Evolutionary conservation across 2,113 vertebrate genomes (phyloP), one percentile per base, ranked within the genome.

Genomic region (Thamnophis sirtalis): DNA sequence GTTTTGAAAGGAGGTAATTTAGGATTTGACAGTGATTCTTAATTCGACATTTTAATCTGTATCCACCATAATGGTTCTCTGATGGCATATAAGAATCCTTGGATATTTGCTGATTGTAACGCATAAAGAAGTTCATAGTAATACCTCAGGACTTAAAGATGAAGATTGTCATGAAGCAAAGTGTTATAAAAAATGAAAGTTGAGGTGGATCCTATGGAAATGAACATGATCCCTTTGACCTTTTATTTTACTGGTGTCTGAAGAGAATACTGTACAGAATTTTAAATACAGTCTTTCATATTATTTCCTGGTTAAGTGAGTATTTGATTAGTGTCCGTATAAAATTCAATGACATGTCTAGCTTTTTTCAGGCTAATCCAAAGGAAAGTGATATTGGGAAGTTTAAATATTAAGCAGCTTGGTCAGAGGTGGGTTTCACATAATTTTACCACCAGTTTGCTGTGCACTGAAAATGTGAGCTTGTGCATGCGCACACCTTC

Each of bases 401-500:
- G 91, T 95, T 92, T 94, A 96, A 96, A 95, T 96, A 95, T 95
- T 93, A 96, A 95, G 93, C 93, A 96, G 60, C n/a, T 68, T 63
- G 60, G 26, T 63, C 10, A 43, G 43, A 43, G 43, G 43, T 43
- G 43, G 43, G 43, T 43, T 43, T 43, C 43, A 43, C 43, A 43
- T 43, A 43, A 1, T 43, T 43, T 43, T 43, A 43, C 43, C 43
- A 2, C 43, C 43, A 43, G 43, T 43, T 43, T 3, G 43, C 43
- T 43, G 43, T 43, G 43, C 43, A 43, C 43, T 43, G 43, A 43
- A 43, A 43, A 43, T 43, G 43, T 43, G 43, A 43, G 43, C 3
- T 1, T 43, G 43, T 43, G 43, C 43, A 43, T 43, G 43, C 43
- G 3, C 43, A 43, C 43, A 43, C 43, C 1, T 3, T 3, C 43